phyloP scores from a whole-genome alignment of 2,797 vertebrate species.

The Heterohyrax brucei region DNA sequence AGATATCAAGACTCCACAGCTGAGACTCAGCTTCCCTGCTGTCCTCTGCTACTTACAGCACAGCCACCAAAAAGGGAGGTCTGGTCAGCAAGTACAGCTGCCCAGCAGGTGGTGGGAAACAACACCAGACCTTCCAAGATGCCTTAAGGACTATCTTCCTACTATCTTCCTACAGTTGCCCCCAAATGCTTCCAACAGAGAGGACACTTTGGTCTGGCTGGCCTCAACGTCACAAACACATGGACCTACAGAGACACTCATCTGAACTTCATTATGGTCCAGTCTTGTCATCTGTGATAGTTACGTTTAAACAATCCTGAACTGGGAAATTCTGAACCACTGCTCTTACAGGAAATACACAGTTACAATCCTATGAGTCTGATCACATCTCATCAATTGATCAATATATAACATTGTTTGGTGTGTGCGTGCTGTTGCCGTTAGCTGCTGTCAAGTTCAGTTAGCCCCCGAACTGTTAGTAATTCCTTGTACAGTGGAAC shows the following conservation, averaged over 20 bases:
- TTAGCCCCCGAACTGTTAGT: neutral
- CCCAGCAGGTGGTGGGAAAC: neutral
- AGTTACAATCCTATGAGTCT: too few species aligned
- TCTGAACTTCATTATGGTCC: neutral
- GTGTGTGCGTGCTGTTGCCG: neutral
- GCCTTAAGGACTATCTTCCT: neutral
- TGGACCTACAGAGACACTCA: neutral
- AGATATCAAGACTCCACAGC: neutral
- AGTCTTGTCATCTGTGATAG: neutral
- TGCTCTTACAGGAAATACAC: neutral
- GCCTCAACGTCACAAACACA: neutral
- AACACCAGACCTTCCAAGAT: conserved; percentile 1
- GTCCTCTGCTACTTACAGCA: conserved; percentile 1
- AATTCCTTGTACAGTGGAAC: neutral
- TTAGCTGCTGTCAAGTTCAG: neutral
- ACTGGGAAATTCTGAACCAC: neutral
- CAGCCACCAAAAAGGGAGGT: neutral
- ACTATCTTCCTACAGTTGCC: neutral
- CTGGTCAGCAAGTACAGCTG: neutral
- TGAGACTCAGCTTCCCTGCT: neutral
- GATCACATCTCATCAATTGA: neutral
- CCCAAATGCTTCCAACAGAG: neutral
- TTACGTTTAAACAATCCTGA: neutral
- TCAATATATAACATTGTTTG: neutral
- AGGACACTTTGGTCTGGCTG: neutral